A percentile compares a stretch with the other conserved stretches of the same genome.
These are phyloP conservation scores for Virgularia gustaviana DNA, from an alignment of 92 coral and sea anemone species.

Conservation along the genomic window DNA sequence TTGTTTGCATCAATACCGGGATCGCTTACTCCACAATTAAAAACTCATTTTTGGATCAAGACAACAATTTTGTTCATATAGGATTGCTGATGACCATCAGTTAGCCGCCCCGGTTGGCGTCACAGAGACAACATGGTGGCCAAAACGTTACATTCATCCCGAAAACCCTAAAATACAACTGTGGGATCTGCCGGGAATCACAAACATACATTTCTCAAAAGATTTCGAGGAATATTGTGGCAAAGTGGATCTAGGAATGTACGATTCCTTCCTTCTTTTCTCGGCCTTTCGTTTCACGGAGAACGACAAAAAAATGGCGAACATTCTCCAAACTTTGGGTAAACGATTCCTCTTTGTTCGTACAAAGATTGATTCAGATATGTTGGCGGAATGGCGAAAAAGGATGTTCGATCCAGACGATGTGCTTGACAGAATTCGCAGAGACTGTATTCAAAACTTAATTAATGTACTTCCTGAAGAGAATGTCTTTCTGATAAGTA, in stretches of 20 bases:
- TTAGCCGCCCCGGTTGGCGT: conserved; percentile 39
- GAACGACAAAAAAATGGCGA: conserved; percentile 19
- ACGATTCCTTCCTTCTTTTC: conserved; percentile 33
- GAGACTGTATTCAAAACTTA: conserved; percentile 2
- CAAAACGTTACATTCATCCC: conserved; percentile 22
- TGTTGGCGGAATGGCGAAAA: conserved; percentile 10
- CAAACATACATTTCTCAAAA: conserved; percentile 24
- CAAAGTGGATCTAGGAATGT: conserved; percentile 10
- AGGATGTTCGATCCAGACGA: neutral
- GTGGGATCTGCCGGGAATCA: conserved; percentile 46
- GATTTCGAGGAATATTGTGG: conserved; percentile 25
- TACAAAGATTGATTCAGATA: conserved; percentile 16
- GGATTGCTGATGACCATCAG: conserved; percentile 29
- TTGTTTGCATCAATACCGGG: too few relatives aligned
- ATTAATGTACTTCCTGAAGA: neutral
- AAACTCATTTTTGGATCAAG: too few relatives aligned
- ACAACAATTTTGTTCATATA: too few relatives aligned
- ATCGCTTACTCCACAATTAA: too few relatives aligned
- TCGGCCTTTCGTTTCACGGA: conserved; percentile 33
- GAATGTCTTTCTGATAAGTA: conserved; percentile 30
- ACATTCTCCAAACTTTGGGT: neutral
- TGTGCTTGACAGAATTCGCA: conserved; percentile 1
- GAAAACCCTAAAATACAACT: conserved; percentile 27
- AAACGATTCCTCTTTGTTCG: conserved; percentile 14
- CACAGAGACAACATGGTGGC: conserved; percentile 26